Evolutionary conservation across 2,888 invertebrate genomes (phyloP).

Genomic region (Acholoe squamosa): DNA sequence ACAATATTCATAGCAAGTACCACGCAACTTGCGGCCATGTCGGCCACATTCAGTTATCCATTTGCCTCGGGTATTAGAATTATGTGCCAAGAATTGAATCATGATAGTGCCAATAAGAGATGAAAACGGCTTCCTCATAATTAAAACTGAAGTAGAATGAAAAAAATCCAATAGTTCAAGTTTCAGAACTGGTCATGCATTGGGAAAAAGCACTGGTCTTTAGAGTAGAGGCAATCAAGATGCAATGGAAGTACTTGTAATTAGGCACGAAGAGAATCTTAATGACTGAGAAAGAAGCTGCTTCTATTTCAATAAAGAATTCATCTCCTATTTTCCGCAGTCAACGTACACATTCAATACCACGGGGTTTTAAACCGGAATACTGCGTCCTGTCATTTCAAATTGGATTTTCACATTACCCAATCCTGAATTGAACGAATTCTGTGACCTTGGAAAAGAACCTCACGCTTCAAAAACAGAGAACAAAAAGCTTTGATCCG

Average conservation of each 20-base stretch:
- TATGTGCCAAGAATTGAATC: no score
- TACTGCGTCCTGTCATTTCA: constrained; percentile 14
- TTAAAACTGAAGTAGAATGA: neutral
- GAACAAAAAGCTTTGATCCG: constrained; percentile 43
- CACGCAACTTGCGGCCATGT: no score
- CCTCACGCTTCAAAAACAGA: neutral
- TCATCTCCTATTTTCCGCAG: constrained; percentile 26
- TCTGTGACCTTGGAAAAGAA: neutral
- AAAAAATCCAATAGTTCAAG: neutral
- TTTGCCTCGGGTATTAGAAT: no score
- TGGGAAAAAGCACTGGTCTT: neutral
- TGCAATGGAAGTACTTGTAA: neutral
- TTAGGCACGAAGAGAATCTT: constrained; percentile 19
- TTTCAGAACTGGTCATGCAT: neutral
- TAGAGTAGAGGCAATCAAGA: constrained; percentile 5
- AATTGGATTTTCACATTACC: constrained; percentile 45
- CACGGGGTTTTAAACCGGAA: neutral
- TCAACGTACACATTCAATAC: constrained; percentile 25
- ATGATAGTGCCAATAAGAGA: no score
- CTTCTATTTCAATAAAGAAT: constrained; percentile 47
- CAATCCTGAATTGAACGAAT: constrained; percentile 15
- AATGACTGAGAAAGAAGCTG: neutral
- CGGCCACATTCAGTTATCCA: no score
- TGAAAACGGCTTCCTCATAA: no score
- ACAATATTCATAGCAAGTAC: no score